Conservation (phyloP, 53 echinoderm and acorn worm genomes). For the Temnopleurus reevesii region DNA sequence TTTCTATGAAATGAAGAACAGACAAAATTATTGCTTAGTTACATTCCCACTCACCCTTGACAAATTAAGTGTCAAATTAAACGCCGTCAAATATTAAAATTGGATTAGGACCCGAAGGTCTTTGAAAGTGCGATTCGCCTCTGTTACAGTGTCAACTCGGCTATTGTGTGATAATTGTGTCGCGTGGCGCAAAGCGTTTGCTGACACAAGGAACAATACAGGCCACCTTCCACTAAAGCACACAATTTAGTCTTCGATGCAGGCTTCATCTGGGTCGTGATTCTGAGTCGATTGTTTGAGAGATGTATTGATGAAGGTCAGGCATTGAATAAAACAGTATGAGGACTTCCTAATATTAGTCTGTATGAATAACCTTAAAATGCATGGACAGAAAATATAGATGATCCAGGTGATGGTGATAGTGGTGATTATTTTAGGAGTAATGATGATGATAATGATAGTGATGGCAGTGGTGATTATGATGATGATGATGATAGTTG, state of each 20-base stretch:
- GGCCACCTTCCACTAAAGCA: not conserved
- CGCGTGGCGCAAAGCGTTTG: slow-evolving; percentile 5
- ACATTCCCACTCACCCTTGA: not conserved
- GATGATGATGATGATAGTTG: not conserved
- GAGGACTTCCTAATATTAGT: not conserved
- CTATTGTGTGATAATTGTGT: slow-evolving; percentile 42
- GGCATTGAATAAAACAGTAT: no score
- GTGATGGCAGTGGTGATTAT: not conserved
- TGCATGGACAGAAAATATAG: no score
- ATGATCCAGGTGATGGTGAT: no score
- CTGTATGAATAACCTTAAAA: not conserved
- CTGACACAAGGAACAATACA: slow-evolving; percentile 36
- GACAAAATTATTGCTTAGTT: not conserved
- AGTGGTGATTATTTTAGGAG: no score
- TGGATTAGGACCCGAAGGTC: slow-evolving; percentile 26
- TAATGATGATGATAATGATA: no score
- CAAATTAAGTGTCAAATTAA: slow-evolving; percentile 27
- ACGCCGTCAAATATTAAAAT: slow-evolving; percentile 31
- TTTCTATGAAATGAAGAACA: not conserved
- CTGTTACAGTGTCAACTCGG: not conserved
- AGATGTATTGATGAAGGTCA: not conserved
- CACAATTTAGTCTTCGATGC: not conserved
- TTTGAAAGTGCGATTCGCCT: not conserved
- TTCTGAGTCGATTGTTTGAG: not conserved
- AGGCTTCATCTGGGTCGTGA: no score